A percentile compares a stretch with the other conserved stretches of the same genome.
These are phyloP conservation scores for Watsonalla binaria DNA, from an alignment of 2,888 invertebrate species.

Conservation along the genomic window DNA sequence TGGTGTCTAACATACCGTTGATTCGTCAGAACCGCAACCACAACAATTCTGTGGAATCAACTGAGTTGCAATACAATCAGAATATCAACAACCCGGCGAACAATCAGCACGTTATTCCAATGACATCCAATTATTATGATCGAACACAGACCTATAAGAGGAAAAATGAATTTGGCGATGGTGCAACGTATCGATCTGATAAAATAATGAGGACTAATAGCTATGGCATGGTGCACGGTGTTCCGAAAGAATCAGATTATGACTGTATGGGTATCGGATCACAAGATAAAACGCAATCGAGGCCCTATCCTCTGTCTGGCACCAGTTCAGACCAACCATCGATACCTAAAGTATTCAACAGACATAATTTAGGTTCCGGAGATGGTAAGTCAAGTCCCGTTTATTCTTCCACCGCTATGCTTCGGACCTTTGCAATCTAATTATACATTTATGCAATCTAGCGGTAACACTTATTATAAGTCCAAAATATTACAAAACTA, in stretches of 20 bases:
- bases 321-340: slow-evolving; percentile 43
- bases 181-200: slow-evolving; percentile 56
- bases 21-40: slow-evolving; percentile 56
- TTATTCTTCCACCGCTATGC: slow-evolving; percentile 26
- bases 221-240: slow-evolving; percentile 55
- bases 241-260: slow-evolving; percentile 50
- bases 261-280: slow-evolving; percentile 39
- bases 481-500: slow-evolving; percentile 8
- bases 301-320: slow-evolving; percentile 53
- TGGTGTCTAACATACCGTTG: slow-evolving; percentile 56
- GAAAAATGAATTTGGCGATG: slow-evolving; percentile 64
- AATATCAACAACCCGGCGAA: slow-evolving; percentile 40
- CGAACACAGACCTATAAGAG: slow-evolving; percentile 56
- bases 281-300: slow-evolving; percentile 47
- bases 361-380: slow-evolving; percentile 60
- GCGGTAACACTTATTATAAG: slow-evolving; percentile 33
- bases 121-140: slow-evolving; percentile 61
- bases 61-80: slow-evolving; percentile 61
- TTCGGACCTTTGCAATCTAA: slow-evolving; percentile 33
- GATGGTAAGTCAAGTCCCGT: slow-evolving; percentile 57
- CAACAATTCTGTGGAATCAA: slow-evolving; percentile 60
- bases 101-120: slow-evolving; percentile 51
- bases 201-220: slow-evolving; percentile 63
- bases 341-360: slow-evolving; percentile 59
- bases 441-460: slow-evolving; percentile 22